phyloP scores from a whole-genome alignment of 2,113 vertebrate species.

The Herpetotheres cachinnans region DNA sequence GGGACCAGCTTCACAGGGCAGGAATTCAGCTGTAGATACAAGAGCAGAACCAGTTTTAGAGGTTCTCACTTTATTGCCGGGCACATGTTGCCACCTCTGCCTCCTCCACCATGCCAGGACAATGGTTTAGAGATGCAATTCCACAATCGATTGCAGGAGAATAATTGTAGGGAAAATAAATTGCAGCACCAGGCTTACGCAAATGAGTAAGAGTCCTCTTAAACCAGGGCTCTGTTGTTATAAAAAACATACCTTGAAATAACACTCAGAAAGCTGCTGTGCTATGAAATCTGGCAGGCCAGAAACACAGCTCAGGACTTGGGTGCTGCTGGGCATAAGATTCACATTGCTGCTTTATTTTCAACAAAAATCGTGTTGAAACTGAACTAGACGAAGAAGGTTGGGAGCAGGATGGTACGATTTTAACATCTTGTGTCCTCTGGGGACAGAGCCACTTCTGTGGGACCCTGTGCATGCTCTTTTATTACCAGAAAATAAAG shows the following conservation, averaged over 20 bases:
- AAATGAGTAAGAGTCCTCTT: not conserved
- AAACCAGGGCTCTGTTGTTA: not conserved
- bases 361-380: not conserved
- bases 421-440: not conserved
- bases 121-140: not conserved
- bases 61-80: not conserved
- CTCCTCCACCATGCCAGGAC: not conserved
- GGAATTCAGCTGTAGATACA: not conserved
- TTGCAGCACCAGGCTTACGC: accelerated
- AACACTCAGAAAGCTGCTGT: not conserved
- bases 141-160: not conserved
- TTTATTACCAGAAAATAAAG: not conserved
- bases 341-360: not conserved
- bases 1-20: not conserved
- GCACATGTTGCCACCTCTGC: not conserved
- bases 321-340: not conserved
- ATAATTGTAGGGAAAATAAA: not conserved
- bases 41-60: not conserved
- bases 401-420: not conserved
- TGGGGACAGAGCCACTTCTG: not conserved
- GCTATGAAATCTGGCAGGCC: not conserved
- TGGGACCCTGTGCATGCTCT: accelerated
- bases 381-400: not conserved
- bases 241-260: not conserved
- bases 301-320: not conserved